Percentiles rank a stretch among this genome's conserved stretches.
Evolutionary conservation across 2,888 invertebrate genomes (phyloP).

Genomic region (Netelia melanura): DNA sequence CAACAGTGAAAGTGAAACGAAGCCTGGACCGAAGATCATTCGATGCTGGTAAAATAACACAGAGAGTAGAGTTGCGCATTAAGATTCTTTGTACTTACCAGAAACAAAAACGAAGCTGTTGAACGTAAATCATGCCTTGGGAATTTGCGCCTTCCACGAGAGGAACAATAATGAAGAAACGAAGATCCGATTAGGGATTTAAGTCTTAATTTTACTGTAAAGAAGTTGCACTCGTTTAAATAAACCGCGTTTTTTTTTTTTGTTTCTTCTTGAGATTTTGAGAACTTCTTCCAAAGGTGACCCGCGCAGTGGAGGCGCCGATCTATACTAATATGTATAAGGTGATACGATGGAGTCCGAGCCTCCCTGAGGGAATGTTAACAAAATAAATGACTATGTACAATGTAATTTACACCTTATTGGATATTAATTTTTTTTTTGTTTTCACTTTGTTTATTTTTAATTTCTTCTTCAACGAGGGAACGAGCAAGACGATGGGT

Average conservation of each 20-base stretch:
- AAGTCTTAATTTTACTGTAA: not conserved
- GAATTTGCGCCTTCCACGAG: not conserved
- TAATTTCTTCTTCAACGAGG: not conserved
- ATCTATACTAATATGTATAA: not conserved
- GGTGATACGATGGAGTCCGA: not conserved
- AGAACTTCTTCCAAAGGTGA: not conserved
- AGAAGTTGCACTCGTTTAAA: not conserved
- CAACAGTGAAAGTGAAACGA: slow-evolving; percentile 10
- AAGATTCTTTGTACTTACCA: slow-evolving; percentile 31
- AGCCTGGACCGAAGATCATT: not conserved
- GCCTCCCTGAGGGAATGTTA: not conserved
- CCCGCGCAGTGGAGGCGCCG: not conserved
- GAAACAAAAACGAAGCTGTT: slow-evolving; percentile 9
- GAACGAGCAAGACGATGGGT: slow-evolving; percentile 15
- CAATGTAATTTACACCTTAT: not conserved
- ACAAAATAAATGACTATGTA: not conserved
- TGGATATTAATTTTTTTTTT: not conserved
- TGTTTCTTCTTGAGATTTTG: not conserved
- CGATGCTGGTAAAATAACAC: not conserved
- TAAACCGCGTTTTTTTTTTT: not conserved
- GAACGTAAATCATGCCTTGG: slow-evolving; percentile 1
- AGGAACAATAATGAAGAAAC: not conserved
- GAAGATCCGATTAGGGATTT: not conserved
- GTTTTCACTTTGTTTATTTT: slow-evolving; percentile 1
- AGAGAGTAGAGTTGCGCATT: not conserved